Evolutionary conservation across 2,888 invertebrate species (phyloP), one percentile per base, ranked within the genome.

Genomic region (Macropis europaea): DNA sequence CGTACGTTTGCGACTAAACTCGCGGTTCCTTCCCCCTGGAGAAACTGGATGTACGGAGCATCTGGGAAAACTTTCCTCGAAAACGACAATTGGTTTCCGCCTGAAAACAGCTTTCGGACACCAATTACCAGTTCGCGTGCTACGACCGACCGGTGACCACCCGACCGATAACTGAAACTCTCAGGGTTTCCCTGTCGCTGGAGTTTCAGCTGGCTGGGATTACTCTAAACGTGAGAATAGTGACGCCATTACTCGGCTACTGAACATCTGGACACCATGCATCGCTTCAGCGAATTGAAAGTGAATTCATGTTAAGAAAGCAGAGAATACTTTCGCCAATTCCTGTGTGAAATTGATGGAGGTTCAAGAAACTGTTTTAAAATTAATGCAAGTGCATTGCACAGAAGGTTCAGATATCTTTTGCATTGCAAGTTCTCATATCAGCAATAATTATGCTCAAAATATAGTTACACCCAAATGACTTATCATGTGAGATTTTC

Each of bases 41-140:
- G 50, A 40, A 68, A 59, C 69, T 59, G 15, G 1, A 11, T 9
- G n/a, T n/a, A n/a, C 15, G 26, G 11, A 54, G 40, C 36, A 32
- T 48, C 36, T 19, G 56, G 9, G 45, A n/a, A 34, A 73, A 73
- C 45, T 73, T 73, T 62, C 53, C 11, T 4, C 61, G 34, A 43
- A 36, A 42, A 59, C 54, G 48, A 47, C 67, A 53, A 59, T 73
- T 73, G 73, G 67, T 73, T 73, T 73, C 67, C 62, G 47, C 15
- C 43, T 62, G 73, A 62, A 68, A 68, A 74, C 73, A 68, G 74
- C 72, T 72, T 74, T 68, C 62, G 43, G 68, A 45, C 61, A 42
- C 50, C 66, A 60, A 73, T 62, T 73, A 73, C 57, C 57, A 48
- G 59, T 17, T 13, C 26, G 5, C 26, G 17, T 34, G 42, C 36